Evolutionary conservation across 2,113 vertebrate genomes (phyloP), one percentile per base, ranked within the genome.

Genomic region (Ellobius talpinus): DNA sequence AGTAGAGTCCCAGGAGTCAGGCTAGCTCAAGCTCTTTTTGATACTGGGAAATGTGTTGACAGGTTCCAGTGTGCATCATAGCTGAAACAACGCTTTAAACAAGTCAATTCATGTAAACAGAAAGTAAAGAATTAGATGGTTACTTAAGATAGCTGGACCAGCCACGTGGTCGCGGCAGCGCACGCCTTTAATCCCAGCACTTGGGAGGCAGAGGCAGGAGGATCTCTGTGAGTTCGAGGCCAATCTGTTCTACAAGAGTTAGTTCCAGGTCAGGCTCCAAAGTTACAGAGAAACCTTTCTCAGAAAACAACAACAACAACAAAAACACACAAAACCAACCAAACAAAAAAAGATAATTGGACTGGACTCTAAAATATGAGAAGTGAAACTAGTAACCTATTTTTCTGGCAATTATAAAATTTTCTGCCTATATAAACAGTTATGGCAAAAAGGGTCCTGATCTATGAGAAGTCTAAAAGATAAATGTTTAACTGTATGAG

Each of bases 141-240:
- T 70, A 70, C 33, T 70, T 70, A 70, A 70, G 68, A 70, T 70
- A 36, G 3, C 19, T n/a, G 14, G 33, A 70, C 68, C n/a, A 36
- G 33, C 33, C 58, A 21, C 19, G 58, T 6, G 58, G 58, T 21
- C 21, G 55, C 5, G 1, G 19, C 0, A 6, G 5, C 1, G 19
- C 55, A 58, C 1, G 6, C 1, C 55, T 58, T 58, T 58, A 58
- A 58, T 58, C 55, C 55, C 55, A 58, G 55, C 55, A 58, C 55
- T 58, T 2, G 19, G 55, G 55, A 58, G 55, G 55, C 55, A 58
- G 19, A 21, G 55, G 5, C 55, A 58, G 55, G 1, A 0, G 5
- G 55, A 58, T 58, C 55, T 58, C 19, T 21, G 17, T 58, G 55
- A 58, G 55, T 58, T 58, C 19, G 55, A 58, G 55, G 19, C 55